These are phyloP conservation scores for Papilio protenor DNA, from an alignment of 2,888 invertebrate species.

Conservation along the genomic window DNA sequence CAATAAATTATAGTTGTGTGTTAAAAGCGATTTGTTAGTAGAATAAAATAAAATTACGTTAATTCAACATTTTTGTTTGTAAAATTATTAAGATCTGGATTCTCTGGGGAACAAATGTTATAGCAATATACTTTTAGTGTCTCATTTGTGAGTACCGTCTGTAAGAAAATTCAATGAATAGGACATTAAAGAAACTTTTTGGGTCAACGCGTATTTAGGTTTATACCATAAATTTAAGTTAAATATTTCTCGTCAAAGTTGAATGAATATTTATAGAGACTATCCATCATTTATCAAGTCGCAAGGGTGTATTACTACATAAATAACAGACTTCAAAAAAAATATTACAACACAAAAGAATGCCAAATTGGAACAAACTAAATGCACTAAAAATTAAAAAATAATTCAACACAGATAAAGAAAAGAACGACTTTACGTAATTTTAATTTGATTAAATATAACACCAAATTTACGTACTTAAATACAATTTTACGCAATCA, in stretches of 20 bases:
- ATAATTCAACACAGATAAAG: too few species aligned
- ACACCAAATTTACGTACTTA: too few species aligned
- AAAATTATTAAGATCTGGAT: neutral
- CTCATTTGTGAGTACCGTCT: constrained; percentile 6
- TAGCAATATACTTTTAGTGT: constrained; percentile 17
- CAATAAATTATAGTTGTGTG: neutral
- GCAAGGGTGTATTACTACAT: neutral
- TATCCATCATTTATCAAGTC: neutral
- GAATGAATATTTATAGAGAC: constrained; percentile 2
- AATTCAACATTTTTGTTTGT: neutral
- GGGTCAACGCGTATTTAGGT: constrained; percentile 22
- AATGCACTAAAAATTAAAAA: neutral
- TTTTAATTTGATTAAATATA: too few species aligned
- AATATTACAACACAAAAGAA: too few species aligned
- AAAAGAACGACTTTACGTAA: too few species aligned
- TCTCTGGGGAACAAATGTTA: neutral
- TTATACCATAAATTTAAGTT: constrained; percentile 17
- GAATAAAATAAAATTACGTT: neutral
- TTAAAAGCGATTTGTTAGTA: neutral
- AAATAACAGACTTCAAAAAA: neutral
- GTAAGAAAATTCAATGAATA: constrained; percentile 17
- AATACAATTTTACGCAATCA: too few species aligned
- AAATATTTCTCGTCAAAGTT: constrained; percentile 12
- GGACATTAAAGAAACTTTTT: constrained; percentile 21
- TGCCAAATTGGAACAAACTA: neutral